Evolutionary conservation across 2,888 invertebrate genomes (phyloP).

Genomic region (Tiliacea aurago): DNA sequence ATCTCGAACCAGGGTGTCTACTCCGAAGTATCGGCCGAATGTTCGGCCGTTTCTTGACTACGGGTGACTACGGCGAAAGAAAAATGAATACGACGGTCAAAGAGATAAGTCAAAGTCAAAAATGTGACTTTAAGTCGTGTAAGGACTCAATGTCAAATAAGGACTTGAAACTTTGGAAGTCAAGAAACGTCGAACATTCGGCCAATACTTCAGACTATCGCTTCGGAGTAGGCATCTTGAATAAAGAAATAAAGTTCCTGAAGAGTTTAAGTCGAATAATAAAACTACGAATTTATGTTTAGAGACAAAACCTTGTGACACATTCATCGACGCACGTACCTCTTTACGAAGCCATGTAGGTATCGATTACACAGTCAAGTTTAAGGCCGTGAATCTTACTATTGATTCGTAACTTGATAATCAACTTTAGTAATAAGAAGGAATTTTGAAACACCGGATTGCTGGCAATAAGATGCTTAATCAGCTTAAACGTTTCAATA

Average conservation of each 20-base stretch:
- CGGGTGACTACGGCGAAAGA: too few relatives aligned
- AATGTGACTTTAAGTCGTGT: too few relatives aligned
- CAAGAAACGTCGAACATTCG: too few relatives aligned
- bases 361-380: conserved; percentile 11
- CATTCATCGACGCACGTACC: conserved; percentile 31
- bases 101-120: too few relatives aligned
- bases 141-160: too few relatives aligned
- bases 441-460: conserved; percentile 3
- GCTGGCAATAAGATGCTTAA: conserved; percentile 22
- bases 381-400: not conserved
- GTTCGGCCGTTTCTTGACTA: too few relatives aligned
- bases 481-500: conserved; percentile 48
- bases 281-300: conserved; percentile 53
- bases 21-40: too few relatives aligned
- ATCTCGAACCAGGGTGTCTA: conserved; percentile 15
- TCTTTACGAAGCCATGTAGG: not conserved
- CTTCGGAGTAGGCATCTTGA: not conserved
- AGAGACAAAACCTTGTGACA: conserved; percentile 41
- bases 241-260: conserved; percentile 43
- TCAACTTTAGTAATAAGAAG: conserved; percentile 6
- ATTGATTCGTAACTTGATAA: not conserved
- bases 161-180: too few relatives aligned
- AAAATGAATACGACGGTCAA: too few relatives aligned
- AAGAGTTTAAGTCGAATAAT: conserved; percentile 29
- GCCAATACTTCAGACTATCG: too few relatives aligned